phyloP scores from a whole-genome alignment of 2,797 vertebrate genomes.

The Cossypha caffra region DNA sequence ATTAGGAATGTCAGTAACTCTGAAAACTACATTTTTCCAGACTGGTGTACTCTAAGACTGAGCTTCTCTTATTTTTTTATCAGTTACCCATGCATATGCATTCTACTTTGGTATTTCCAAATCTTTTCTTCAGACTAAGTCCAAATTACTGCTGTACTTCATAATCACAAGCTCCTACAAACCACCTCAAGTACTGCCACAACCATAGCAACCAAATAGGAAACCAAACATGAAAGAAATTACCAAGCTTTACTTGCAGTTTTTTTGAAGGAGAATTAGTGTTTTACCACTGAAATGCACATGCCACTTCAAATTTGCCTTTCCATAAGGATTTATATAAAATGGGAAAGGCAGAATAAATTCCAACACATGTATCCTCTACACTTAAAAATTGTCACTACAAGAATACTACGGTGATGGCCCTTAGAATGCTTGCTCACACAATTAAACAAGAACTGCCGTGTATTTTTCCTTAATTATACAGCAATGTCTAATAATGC shows the following conservation, averaged over 20 bases:
- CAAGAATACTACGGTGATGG: not conserved
- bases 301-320: not conserved
- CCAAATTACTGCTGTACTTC: not conserved
- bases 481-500: not conserved
- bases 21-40: not conserved
- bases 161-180: not conserved
- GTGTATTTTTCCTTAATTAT: not conserved
- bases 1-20: not conserved
- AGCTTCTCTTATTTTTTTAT: not conserved
- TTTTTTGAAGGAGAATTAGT: not conserved
- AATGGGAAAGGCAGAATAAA: not conserved
- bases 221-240: not conserved
- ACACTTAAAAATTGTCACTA: not conserved
- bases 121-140: not conserved
- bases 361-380: not conserved
- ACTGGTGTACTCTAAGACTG: not conserved
- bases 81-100: not conserved
- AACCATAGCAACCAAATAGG: not conserved
- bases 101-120: not conserved
- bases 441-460: not conserved
- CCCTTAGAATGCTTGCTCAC: not conserved
- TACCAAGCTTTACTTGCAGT: not conserved
- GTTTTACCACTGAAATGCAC: not conserved
- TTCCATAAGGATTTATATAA: not conserved
- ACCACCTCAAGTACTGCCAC: not conserved